Conservation (phyloP, 2,888 invertebrate genomes). For the Ariolimax columbianus region DNA sequence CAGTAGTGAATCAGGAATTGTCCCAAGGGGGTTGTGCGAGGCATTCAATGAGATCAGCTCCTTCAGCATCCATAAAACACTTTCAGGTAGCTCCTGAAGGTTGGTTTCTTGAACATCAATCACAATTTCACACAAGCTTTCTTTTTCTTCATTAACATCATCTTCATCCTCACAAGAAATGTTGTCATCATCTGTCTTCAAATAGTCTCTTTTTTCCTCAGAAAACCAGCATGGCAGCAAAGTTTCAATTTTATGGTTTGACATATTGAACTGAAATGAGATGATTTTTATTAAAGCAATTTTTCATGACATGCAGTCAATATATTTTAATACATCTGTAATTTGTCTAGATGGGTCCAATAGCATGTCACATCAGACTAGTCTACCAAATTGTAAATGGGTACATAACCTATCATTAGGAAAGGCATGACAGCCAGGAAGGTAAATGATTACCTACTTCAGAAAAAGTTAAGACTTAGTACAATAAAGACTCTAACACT, state of each 20-base stretch:
- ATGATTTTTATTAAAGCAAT: neutral
- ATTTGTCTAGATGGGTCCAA: too few species aligned
- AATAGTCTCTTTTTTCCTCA: neutral
- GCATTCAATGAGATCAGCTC: slow-evolving; percentile 61
- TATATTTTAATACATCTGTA: neutral
- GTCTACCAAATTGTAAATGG: too few species aligned
- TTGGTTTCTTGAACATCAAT: slow-evolving; percentile 18
- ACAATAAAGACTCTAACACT: too few species aligned
- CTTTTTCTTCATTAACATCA: neutral
- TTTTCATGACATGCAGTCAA: neutral
- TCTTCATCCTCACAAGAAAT: neutral
- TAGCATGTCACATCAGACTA: too few species aligned
- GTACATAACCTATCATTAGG: too few species aligned
- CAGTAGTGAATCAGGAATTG: slow-evolving; percentile 54
- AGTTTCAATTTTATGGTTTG: neutral
- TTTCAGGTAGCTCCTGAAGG: slow-evolving; percentile 8
- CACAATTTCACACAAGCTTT: neutral
- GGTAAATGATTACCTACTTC: too few species aligned
- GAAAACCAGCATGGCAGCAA: slow-evolving; percentile 21
- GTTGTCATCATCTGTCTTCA: neutral
- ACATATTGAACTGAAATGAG: slow-evolving; percentile 5
- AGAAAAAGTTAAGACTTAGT: too few species aligned
- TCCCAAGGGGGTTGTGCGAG: slow-evolving; percentile 62
- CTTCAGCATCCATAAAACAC: slow-evolving; percentile 52
- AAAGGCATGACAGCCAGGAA: too few species aligned